These are phyloP conservation scores for Pollenia labialis DNA, from an alignment of 2,888 invertebrate genomes.

Conservation along the genomic window DNA sequence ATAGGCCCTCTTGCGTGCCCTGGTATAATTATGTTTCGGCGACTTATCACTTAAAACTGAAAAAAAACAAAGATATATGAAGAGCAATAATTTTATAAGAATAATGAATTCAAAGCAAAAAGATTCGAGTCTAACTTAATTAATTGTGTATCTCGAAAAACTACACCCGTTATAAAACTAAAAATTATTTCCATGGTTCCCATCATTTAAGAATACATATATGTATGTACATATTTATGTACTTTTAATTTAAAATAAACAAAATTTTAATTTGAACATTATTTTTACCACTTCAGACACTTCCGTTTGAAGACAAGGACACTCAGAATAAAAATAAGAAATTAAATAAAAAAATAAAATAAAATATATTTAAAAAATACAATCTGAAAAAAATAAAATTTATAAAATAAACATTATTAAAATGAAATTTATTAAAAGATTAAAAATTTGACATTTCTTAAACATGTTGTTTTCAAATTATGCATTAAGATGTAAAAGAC, in stretches of 20 bases:
- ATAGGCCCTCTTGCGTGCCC: no score
- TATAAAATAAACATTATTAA: constrained; percentile 35
- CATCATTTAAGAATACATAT: background rate
- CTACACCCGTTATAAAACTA: background rate
- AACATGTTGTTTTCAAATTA: constrained; percentile 59
- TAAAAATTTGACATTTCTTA: constrained; percentile 66
- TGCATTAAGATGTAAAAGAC: constrained; percentile 61
- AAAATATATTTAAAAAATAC: background rate
- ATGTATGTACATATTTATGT: no score
- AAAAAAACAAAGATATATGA: no score
- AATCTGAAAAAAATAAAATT: constrained; percentile 3
- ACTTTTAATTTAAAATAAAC: constrained; percentile 17
- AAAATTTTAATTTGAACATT: constrained; percentile 8
- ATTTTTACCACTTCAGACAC: constrained; percentile 21
- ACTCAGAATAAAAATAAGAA: constrained; percentile 42
- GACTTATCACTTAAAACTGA: no score
- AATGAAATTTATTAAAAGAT: constrained; percentile 61
- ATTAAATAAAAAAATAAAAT: background rate
- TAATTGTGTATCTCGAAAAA: no score
- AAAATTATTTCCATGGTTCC: constrained; percentile 44
- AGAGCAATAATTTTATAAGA: no score
- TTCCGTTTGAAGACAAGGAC: constrained; percentile 69
- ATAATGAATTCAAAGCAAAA: no score
- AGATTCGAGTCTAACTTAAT: no score
- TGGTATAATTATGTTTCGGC: no score